Conservation (phyloP, 2,888 invertebrate species). For the Thecocarcelia acutangulata region DNA sequence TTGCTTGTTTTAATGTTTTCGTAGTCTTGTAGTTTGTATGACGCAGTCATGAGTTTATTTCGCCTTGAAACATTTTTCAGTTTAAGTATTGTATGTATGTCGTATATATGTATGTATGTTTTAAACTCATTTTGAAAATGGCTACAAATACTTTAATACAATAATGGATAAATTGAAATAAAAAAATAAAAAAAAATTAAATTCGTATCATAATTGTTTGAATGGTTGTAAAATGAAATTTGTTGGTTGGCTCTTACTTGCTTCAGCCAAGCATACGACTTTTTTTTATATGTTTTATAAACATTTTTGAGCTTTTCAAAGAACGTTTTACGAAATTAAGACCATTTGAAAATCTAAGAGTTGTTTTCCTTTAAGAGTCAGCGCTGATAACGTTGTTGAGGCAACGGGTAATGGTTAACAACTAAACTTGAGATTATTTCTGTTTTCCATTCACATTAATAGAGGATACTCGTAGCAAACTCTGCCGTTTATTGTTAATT, state of each 20-base stretch:
- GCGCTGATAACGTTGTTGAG: conserved; percentile 63
- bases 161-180: background rate
- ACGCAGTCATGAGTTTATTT: conserved; percentile 74
- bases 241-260: too few relatives aligned
- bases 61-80: conserved; percentile 79
- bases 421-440: conserved; percentile 72
- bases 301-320: background rate
- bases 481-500: conserved; percentile 72
- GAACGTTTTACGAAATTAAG: conserved; percentile 4
- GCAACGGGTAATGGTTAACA: conserved; percentile 74
- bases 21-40: conserved; percentile 57
- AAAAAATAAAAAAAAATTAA: conserved; percentile 20
- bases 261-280: too few relatives aligned
- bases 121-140: conserved; percentile 50
- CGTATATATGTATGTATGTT: too few relatives aligned
- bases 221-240: too few relatives aligned
- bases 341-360: conserved; percentile 9
- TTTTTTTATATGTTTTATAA: background rate
- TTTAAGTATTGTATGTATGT: too few relatives aligned
- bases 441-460: conserved; percentile 29
- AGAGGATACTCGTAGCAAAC: conserved; percentile 58
- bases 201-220: too few relatives aligned
- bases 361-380: background rate
- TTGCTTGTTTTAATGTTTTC: conserved; percentile 43
- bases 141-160: conserved; percentile 5